These are phyloP conservation scores for Callorhinus ursinus DNA, from an alignment of 2,113 vertebrate genomes.

Conservation along the genomic window DNA sequence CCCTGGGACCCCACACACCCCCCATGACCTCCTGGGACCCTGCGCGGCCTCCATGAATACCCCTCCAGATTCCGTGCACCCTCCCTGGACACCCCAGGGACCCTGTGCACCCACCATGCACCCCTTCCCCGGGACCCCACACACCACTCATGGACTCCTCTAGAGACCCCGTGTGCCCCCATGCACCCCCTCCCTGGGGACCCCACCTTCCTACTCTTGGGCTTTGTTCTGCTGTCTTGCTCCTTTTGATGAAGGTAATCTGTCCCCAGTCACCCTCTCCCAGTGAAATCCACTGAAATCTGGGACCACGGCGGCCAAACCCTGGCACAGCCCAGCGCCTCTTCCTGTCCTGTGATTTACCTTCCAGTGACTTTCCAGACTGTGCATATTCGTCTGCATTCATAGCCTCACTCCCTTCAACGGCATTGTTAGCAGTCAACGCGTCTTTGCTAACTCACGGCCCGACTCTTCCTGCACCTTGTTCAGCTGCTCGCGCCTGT, in stretches of 20 bases:
- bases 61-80: too few species aligned
- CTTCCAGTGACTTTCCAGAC: background rate
- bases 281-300: background rate
- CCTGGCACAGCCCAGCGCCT: background rate
- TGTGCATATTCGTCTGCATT: fast-evolving
- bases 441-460: background rate
- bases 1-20: too few species aligned
- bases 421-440: background rate
- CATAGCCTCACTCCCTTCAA: fast-evolving
- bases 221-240: background rate
- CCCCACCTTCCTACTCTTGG: background rate
- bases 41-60: too few species aligned
- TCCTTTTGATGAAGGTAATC: fast-evolving
- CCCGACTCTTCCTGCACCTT: background rate
- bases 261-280: fast-evolving
- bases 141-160: too few species aligned
- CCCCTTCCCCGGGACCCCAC: too few species aligned
- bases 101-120: too few species aligned
- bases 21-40: too few species aligned
- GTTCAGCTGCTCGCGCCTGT: background rate
- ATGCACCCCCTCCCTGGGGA: too few species aligned
- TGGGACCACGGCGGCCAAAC: background rate
- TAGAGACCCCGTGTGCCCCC: too few species aligned
- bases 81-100: too few species aligned
- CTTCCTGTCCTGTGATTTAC: too few species aligned